phyloP scores from a whole-genome alignment of 2,113 vertebrate species.

The Synodontis membranacea region DNA sequence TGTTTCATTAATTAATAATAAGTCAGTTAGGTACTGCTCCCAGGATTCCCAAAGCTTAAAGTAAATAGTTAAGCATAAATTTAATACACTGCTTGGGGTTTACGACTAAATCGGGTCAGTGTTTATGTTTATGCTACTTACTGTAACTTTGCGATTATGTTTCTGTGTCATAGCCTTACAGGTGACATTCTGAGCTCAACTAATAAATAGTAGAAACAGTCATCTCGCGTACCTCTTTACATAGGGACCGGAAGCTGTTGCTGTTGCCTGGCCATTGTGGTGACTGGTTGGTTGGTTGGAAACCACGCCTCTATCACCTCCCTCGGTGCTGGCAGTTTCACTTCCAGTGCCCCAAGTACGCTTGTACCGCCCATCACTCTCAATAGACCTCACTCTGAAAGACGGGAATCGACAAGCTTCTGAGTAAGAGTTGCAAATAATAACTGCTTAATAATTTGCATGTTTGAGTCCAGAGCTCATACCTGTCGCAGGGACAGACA shows the following conservation, averaged over 20 bases:
- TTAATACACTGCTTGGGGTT: not conserved
- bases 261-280: conserved; percentile 63
- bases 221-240: conserved; percentile 73
- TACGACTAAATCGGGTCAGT: not conserved
- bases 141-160: not conserved
- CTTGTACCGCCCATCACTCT: conserved; percentile 83
- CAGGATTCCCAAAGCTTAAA: not conserved
- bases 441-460: too few relatives aligned
- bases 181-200: not conserved
- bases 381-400: conserved; percentile 84
- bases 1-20: not conserved
- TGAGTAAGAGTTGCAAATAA: not conserved
- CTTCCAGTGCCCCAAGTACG: conserved; percentile 80
- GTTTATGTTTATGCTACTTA: not conserved
- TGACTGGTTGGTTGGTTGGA: conserved; percentile 77
- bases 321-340: conserved; percentile 55
- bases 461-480: not conserved
- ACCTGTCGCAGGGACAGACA: conserved; percentile 95
- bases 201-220: not conserved
- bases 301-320: conserved; percentile 64
- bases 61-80: not conserved
- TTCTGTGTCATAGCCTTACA: not conserved
- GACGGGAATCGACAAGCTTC: not conserved
- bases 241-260: conserved; percentile 71
- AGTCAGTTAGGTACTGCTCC: not conserved